These are phyloP conservation scores for Epizoanthus ramosus DNA, from an alignment of 92 coral and sea anemone genomes.

Conservation along the genomic window DNA sequence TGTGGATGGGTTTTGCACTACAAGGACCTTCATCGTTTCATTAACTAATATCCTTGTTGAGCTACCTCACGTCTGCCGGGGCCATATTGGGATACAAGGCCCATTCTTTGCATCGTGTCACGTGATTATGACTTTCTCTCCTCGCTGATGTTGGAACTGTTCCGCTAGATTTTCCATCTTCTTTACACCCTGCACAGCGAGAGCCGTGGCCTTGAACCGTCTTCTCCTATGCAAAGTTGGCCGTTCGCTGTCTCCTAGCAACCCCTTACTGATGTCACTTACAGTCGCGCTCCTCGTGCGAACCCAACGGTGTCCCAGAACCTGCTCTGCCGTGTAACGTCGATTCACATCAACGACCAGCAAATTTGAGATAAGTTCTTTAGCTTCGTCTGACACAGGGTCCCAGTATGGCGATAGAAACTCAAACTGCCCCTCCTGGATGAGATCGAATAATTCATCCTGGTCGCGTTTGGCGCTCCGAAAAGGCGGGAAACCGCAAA, in stretches of 20 bases:
- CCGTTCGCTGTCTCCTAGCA: slow-evolving; percentile 47
- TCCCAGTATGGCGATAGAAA: slow-evolving; percentile 99
- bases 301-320: slow-evolving; percentile 84
- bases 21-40: not conserved
- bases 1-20: no score
- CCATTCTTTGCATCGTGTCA: not conserved
- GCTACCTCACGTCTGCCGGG: not conserved
- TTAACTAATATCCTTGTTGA: not conserved
- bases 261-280: slow-evolving; percentile 49
- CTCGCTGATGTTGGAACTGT: slow-evolving; percentile 85
- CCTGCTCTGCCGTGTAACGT: slow-evolving; percentile 82
- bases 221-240: slow-evolving; percentile 53
- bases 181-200: slow-evolving; percentile 87
- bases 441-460: slow-evolving; percentile 93
- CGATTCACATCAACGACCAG: slow-evolving; percentile 73
- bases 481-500: slow-evolving; percentile 99
- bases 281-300: slow-evolving; percentile 55
- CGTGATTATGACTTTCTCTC: slow-evolving; percentile 79
- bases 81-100: no score
- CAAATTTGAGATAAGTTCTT: slow-evolving; percentile 80
- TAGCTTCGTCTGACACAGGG: slow-evolving; percentile 78
- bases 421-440: slow-evolving; percentile 87
- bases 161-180: slow-evolving; percentile 84
- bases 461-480: slow-evolving; percentile 98
- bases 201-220: slow-evolving; percentile 89